Conservation (phyloP, 2,113 vertebrate genomes). For the Monopterus albus region DNA sequence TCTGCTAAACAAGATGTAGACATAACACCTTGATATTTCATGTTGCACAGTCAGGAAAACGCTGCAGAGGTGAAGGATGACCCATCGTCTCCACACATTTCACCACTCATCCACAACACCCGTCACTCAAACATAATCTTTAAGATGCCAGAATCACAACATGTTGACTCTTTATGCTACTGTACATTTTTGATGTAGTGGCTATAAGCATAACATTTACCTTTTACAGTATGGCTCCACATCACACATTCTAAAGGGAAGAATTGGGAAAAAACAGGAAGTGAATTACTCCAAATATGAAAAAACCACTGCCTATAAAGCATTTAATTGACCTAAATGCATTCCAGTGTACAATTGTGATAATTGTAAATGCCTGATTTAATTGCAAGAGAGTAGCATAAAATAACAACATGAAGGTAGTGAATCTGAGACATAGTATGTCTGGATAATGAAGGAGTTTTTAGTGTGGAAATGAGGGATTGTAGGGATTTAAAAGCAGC, state of each 20-base stretch:
- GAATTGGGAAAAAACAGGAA: constrained; percentile 56
- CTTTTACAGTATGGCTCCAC: constrained; percentile 44
- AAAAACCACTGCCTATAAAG: constrained; percentile 48
- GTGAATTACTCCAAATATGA: constrained; percentile 46
- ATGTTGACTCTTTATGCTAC: constrained; percentile 15
- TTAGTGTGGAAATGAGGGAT: constrained; percentile 12
- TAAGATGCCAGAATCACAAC: not conserved
- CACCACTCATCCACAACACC: constrained; percentile 8
- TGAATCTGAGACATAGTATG: not conserved
- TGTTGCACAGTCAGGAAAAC: constrained; percentile 20
- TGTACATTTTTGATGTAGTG: constrained; percentile 10
- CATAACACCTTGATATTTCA: constrained; percentile 60
- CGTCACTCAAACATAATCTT: not conserved
- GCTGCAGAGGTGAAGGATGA: constrained; percentile 6
- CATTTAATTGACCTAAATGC: constrained; percentile 51
- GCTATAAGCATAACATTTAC: constrained; percentile 43
- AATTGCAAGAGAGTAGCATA: constrained; percentile 44
- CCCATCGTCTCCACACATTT: constrained; percentile 5
- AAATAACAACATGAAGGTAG: constrained; percentile 18
- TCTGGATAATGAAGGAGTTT: constrained; percentile 5
- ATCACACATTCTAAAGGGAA: constrained; percentile 36
- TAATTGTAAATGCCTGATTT: constrained; percentile 34
- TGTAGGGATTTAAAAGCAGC: constrained; percentile 15
- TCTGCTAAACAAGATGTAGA: constrained; percentile 69
- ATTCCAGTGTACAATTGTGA: constrained; percentile 19